Percentiles rank a stretch among this genome's conserved stretches.
Evolutionary conservation across 2,113 vertebrate genomes (phyloP).

Genomic region (human (Homo sapiens)): GRCh38 chr3:54034501-54035000

Average conservation of each 20-base stretch:
- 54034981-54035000: background rate
- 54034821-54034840: background rate
- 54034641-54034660: background rate
- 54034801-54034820: background rate
- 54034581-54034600: background rate
- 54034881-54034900: background rate
- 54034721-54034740: background rate
- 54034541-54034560: background rate
- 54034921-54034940: background rate
- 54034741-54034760: background rate
- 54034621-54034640: background rate
- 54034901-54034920: background rate
- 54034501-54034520: background rate
- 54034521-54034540: background rate
- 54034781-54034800: background rate
- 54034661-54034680: background rate
- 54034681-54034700: background rate
- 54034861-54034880: background rate
- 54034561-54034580: background rate
- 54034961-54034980: background rate
- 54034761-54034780: background rate
- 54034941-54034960: background rate
- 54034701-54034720: background rate
- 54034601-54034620: background rate
- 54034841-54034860: background rate